These are phyloP conservation scores for Eupithecia exiguata DNA, from an alignment of 2,888 invertebrate species.

Conservation along the genomic window DNA sequence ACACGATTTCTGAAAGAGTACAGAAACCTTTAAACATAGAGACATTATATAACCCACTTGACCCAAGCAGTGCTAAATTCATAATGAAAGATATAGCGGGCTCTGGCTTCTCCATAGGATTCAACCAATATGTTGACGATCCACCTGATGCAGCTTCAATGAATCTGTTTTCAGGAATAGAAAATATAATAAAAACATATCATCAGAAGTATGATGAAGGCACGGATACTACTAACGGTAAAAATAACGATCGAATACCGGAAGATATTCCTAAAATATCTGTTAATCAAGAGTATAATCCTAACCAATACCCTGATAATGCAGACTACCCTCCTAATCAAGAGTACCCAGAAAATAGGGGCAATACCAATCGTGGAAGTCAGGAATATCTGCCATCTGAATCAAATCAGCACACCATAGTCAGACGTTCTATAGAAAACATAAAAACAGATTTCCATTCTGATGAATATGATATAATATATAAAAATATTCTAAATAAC, in stretches of 20 bases:
- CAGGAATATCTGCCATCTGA: slow-evolving; percentile 19
- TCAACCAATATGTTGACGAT: slow-evolving; percentile 70
- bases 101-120: slow-evolving; percentile 71
- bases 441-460: slow-evolving; percentile 55
- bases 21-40: slow-evolving; percentile 64
- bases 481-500: slow-evolving; percentile 36
- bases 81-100: slow-evolving; percentile 70
- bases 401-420: slow-evolving; percentile 48
- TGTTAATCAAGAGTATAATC: neutral
- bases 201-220: slow-evolving; percentile 59
- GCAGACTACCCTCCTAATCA: neutral
- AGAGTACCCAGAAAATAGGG: slow-evolving; percentile 2
- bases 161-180: slow-evolving; percentile 67
- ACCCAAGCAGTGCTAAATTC: slow-evolving; percentile 64
- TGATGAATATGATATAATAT: slow-evolving; percentile 59
- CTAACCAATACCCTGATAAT: neutral
- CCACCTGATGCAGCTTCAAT: slow-evolving; percentile 69
- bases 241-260: neutral
- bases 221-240: neutral
- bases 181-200: slow-evolving; percentile 66
- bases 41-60: slow-evolving; percentile 23
- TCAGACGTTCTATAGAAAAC: slow-evolving; percentile 50
- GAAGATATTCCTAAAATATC: slow-evolving; percentile 4
- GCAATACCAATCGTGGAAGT: slow-evolving; percentile 3
- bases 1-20: slow-evolving; percentile 66